Evolutionary conservation across 2,797 vertebrate genomes (phyloP), one percentile per base, ranked within the genome.

Genomic region (Psittacula echo): DNA sequence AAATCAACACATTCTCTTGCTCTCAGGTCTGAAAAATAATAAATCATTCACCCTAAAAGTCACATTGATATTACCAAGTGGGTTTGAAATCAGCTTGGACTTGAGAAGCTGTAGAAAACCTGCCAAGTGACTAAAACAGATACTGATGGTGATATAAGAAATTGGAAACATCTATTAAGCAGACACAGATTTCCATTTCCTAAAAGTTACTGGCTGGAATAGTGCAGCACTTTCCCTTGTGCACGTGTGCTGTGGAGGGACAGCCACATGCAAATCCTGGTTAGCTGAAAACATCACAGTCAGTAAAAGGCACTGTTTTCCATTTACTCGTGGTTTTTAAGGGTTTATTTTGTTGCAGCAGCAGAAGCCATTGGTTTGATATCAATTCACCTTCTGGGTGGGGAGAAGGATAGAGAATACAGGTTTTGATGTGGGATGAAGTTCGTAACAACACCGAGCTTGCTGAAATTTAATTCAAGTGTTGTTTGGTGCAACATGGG

Each of bases 161-260:
- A 97, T 92, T 97, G 97, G 96, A 97, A 96, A 85, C 92, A 94
- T 97, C 90, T 97, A 97, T 98, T 98, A 97, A 97, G 93, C 68
- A 84, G 93, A 65, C 27, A 4, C 91, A 91, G 75, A 73, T 83
- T 96, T 97, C 97, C 42, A 89, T 97, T 98, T 97, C 90, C 96
- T 94, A 3, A 2, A 93, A 93, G 76, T 91, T 95, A 96, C 93
- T 67, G 89, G 96, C 62, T 50, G 30, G 48, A 64, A 48, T 8
- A 44, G 88, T 64, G 74, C 13, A 27, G 84, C 7, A 5, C 83
- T 94, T 95, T 60, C 85, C 65, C 81, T 13, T 5, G 14, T 23
- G 53, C 20, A 7, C 65, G 45, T 45, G 73, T 72, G 89, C 92
- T 90, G 62, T 23, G 0, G 41, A n/a, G 42, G n/a, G 72, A 88